phyloP scores from a whole-genome alignment of 2,113 vertebrate species.

The Lepidothrix coronata region DNA sequence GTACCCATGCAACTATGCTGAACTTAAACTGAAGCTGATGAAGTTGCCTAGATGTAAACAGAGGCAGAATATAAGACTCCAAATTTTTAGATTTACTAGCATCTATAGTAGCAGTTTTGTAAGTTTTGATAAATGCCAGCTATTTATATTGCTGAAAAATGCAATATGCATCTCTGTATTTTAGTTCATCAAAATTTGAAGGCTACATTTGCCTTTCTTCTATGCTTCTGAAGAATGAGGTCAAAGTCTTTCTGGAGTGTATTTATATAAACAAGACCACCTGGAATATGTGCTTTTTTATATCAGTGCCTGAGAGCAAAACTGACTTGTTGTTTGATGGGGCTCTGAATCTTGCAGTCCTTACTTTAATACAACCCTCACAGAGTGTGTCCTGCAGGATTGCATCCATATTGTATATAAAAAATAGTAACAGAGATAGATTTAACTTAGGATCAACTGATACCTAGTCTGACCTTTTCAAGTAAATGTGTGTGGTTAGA shows the following conservation, averaged over 20 bases:
- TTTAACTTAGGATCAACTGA: background rate
- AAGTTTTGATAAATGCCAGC: slow-evolving; percentile 12
- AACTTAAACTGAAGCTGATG: background rate
- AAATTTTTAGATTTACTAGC: background rate
- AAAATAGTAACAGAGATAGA: background rate
- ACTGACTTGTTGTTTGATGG: background rate
- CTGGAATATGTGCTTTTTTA: background rate
- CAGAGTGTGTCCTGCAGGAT: background rate
- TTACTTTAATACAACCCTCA: background rate
- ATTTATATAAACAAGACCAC: background rate
- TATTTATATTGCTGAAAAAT: background rate
- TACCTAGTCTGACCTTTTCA: slow-evolving; percentile 3
- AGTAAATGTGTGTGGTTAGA: background rate
- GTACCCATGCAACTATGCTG: background rate
- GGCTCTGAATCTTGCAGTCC: background rate
- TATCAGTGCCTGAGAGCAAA: background rate
- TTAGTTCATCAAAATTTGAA: background rate
- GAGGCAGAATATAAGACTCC: background rate
- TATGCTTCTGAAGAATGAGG: background rate
- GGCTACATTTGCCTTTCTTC: background rate
- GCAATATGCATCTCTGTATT: background rate
- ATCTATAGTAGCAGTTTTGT: background rate
- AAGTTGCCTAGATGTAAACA: background rate
- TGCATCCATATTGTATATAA: slow-evolving; percentile 2
- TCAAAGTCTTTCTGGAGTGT: background rate